phyloP scores from a whole-genome alignment of 1,140 invertebrate genomes.

The Chelonus insularis region DNA sequence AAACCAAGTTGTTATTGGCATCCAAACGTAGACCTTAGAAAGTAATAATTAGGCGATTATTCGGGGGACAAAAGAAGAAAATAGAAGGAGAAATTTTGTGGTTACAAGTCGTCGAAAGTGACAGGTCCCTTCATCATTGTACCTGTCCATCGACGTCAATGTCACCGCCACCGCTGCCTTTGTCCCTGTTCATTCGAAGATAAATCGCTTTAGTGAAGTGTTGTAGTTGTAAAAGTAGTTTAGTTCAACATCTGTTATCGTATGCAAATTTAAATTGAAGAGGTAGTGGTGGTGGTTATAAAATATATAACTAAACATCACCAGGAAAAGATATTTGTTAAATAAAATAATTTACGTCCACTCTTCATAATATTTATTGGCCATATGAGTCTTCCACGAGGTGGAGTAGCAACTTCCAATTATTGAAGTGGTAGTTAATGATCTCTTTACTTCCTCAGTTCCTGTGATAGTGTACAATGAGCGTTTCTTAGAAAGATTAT shows the following conservation, averaged over 20 bases:
- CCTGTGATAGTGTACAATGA: conserved; percentile 1
- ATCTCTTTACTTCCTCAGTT: conserved; percentile 1
- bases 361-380: not conserved
- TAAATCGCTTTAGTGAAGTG: not conserved
- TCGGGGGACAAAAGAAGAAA: not conserved
- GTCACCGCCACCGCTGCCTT: conserved; percentile 19
- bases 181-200: conserved; percentile 8
- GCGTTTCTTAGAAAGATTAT: not conserved
- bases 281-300: not conserved
- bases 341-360: not conserved
- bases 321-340: not conserved
- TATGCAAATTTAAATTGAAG: not conserved
- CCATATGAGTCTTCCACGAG: not conserved
- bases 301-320: not conserved
- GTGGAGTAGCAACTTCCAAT: not conserved
- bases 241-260: not conserved
- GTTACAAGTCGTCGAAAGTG: conserved; percentile 3
- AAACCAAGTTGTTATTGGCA: conserved; percentile 10
- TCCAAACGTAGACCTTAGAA: not conserved
- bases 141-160: conserved; percentile 8
- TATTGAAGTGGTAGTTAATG: not conserved
- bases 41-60: not conserved
- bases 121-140: conserved; percentile 4
- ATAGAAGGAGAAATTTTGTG: not conserved
- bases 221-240: not conserved